These are phyloP conservation scores for Patiria miniata DNA, from an alignment of 35 echinoderm and acorn worm genomes.

Conservation along the genomic window DNA sequence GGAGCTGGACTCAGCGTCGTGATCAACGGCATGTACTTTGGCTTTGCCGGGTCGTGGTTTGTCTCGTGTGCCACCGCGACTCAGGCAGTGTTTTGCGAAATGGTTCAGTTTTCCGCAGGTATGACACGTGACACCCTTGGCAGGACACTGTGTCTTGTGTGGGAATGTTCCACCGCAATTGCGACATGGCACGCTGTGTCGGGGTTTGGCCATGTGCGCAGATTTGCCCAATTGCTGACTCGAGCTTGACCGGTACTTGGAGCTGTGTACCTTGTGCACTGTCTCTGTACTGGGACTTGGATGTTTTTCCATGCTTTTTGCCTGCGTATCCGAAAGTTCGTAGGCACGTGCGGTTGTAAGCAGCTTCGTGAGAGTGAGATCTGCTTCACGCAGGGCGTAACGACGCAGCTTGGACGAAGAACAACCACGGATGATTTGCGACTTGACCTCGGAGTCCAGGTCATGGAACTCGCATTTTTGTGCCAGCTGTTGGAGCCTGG, in stretches of 20 bases:
- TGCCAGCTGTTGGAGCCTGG: slow-evolving; percentile 31
- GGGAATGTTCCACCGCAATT: slow-evolving; percentile 19
- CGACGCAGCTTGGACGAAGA: neutral
- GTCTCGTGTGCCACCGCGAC: no score
- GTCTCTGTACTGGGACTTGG: no score
- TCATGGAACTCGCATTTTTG: neutral
- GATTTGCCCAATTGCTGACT: neutral
- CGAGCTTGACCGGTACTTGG: neutral
- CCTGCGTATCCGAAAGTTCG: no score
- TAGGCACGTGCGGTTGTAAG: no score
- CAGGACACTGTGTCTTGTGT: slow-evolving; percentile 14
- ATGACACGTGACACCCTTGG: neutral
- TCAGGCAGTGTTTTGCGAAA: slow-evolving; percentile 10
- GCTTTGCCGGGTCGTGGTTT: no score
- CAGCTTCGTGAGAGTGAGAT: neutral
- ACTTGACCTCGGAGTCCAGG: no score
- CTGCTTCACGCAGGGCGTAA: no score
- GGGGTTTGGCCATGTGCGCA: neutral
- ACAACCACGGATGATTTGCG: slow-evolving; percentile 34
- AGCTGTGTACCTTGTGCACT: no score
- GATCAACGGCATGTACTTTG: no score
- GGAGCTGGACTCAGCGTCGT: no score
- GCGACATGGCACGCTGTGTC: slow-evolving; percentile 27
- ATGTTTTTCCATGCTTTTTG: neutral
- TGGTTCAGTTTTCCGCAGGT: slow-evolving; percentile 5